Percentiles rank a stretch among this genome's conserved stretches.
phyloP scores from a whole-genome alignment of 2,888 invertebrate genomes.

The Patella pellucida region DNA sequence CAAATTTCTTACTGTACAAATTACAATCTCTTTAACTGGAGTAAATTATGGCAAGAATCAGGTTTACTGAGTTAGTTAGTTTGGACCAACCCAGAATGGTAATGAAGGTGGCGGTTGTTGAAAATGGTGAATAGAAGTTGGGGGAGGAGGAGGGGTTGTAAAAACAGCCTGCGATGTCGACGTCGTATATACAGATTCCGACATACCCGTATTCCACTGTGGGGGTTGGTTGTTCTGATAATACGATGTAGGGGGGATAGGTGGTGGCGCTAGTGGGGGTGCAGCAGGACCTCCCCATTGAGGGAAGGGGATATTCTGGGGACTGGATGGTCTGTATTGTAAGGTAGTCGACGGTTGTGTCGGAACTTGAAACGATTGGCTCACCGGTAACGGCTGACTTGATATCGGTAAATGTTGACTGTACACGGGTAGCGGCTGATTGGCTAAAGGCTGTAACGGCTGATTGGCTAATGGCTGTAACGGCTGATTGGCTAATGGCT shows the following conservation, averaged over 20 bases:
- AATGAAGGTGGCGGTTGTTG: slow-evolving; percentile 17
- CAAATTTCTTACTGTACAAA: neutral
- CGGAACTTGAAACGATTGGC: too few relatives aligned
- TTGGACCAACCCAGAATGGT: slow-evolving; percentile 24
- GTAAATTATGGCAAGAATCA: neutral
- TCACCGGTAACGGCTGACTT: neutral
- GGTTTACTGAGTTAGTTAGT: neutral
- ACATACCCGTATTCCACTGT: neutral
- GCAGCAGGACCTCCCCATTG: slow-evolving; percentile 19
- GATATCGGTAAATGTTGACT: neutral
- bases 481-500: neutral
- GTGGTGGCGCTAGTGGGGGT: slow-evolving; percentile 15
- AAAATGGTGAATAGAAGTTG: slow-evolving; percentile 16
- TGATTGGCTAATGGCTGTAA: neutral
- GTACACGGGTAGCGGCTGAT: neutral
- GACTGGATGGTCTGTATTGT: neutral
- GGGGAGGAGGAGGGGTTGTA: neutral
- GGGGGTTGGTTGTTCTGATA: slow-evolving; percentile 16
- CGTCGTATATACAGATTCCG: neutral
- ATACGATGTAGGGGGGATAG: slow-evolving; percentile 17
- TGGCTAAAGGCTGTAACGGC: neutral
- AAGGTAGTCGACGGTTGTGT: too few relatives aligned
- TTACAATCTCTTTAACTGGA: neutral
- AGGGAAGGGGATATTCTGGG: neutral
- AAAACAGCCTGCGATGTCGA: neutral